These are phyloP conservation scores for Brachypodius melanocephalos DNA, from an alignment of 2,113 vertebrate genomes.

Conservation along the genomic window DNA sequence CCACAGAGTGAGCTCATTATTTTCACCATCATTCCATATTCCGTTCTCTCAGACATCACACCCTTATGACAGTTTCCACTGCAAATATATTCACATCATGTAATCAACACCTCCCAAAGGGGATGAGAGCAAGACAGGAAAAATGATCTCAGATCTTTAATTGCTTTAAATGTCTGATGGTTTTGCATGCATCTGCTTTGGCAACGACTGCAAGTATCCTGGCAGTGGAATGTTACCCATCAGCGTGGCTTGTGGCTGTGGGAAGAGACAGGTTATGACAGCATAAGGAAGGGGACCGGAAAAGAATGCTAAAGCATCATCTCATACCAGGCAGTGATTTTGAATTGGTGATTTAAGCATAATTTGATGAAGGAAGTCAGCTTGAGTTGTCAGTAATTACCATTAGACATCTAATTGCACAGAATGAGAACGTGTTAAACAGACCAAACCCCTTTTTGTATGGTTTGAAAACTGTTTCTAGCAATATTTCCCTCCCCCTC, in stretches of 20 bases:
- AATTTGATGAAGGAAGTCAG: neutral
- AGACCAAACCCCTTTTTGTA: neutral
- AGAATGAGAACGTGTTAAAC: neutral
- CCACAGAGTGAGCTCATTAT: neutral
- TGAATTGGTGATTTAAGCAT: neutral
- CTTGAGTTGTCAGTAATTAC: neutral
- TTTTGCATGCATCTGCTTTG: neutral
- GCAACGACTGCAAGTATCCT: neutral
- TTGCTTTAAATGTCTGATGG: neutral
- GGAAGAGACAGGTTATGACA: neutral
- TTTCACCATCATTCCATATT: neutral
- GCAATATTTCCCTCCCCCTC: accelerated
- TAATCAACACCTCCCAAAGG: neutral
- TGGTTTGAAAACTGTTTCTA: neutral
- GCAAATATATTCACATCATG: neutral
- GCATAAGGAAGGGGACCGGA: neutral
- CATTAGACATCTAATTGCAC: conserved; percentile 1
- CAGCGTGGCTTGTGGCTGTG: neutral
- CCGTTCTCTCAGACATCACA: neutral
- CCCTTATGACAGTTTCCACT: neutral
- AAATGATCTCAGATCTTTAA: neutral
- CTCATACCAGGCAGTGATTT: neutral
- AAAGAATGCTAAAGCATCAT: neutral
- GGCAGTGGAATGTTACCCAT: neutral
- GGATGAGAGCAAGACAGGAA: neutral